These are phyloP conservation scores for Cephus sareptanus DNA, from an alignment of 2,888 invertebrate species.

Conservation along the genomic window DNA sequence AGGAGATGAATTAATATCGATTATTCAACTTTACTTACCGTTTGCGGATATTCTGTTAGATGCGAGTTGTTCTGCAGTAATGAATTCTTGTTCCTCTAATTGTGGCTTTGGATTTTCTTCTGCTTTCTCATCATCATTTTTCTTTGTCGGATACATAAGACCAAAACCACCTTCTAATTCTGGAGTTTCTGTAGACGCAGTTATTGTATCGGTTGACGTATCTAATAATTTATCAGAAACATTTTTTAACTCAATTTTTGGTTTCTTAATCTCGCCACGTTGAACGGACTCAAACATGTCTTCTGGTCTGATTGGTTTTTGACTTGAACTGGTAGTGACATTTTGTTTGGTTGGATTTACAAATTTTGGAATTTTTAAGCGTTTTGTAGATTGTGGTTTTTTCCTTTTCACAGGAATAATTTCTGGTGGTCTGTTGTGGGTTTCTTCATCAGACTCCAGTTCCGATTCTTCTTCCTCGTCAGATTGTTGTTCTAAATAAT, in stretches of 20 bases:
- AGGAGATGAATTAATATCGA: background rate
- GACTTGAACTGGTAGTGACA: slow-evolving; percentile 61
- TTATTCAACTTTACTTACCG: slow-evolving; percentile 55
- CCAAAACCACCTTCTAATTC: slow-evolving; percentile 55
- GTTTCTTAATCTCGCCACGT: slow-evolving; percentile 59
- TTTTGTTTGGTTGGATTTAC: slow-evolving; percentile 66
- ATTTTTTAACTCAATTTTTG: slow-evolving; percentile 70
- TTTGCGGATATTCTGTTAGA: slow-evolving; percentile 76
- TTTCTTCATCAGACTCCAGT: slow-evolving; percentile 73
- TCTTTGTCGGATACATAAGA: slow-evolving; percentile 53
- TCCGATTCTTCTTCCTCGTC: slow-evolving; percentile 70
- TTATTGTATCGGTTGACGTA: slow-evolving; percentile 13
- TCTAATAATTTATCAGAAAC: slow-evolving; percentile 51
- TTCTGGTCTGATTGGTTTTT: slow-evolving; percentile 64
- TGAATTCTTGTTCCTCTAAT: slow-evolving; percentile 60
- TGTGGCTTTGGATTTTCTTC: slow-evolving; percentile 38
- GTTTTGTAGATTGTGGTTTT: slow-evolving; percentile 61
- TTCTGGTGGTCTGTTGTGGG: slow-evolving; percentile 53
- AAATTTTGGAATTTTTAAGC: slow-evolving; percentile 70
- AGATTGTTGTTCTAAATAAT: background rate
- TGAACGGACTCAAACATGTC: slow-evolving; percentile 70
- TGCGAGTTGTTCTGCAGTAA: slow-evolving; percentile 75
- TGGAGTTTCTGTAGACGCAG: slow-evolving; percentile 14
- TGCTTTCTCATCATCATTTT: slow-evolving; percentile 37
- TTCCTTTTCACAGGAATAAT: slow-evolving; percentile 67